These are phyloP conservation scores for Muscicapa striata DNA, from an alignment of 2,797 vertebrate species.

Conservation along the genomic window DNA sequence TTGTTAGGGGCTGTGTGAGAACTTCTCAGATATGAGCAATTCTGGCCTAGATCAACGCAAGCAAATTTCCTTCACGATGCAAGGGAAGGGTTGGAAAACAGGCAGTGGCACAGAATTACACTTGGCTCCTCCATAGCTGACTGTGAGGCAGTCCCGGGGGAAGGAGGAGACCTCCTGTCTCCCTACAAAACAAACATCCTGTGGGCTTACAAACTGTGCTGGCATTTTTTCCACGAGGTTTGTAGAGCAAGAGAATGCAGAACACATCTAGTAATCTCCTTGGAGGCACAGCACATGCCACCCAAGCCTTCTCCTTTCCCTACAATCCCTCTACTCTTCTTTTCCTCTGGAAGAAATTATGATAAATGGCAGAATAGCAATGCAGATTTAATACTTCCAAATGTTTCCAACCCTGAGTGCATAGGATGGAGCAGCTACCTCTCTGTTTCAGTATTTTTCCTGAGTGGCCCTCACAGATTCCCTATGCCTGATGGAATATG, in stretches of 20 bases:
- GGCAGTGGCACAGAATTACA: not conserved
- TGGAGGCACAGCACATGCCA: not conserved
- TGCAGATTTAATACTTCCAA: not conserved
- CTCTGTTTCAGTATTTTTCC: not conserved
- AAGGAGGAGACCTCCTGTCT: slow-evolving; percentile 22
- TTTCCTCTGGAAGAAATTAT: not conserved
- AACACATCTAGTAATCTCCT: not conserved
- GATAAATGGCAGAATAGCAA: not conserved
- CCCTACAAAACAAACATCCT: slow-evolving; percentile 61
- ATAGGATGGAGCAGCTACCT: not conserved
- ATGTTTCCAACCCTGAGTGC: not conserved
- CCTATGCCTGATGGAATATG: slow-evolving; percentile 13
- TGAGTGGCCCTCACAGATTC: not conserved
- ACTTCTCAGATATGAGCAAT: not conserved
- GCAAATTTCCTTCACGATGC: not conserved
- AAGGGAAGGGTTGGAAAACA: not conserved
- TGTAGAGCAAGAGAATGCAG: not conserved
- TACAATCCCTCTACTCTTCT: not conserved
- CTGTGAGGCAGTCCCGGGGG: not conserved
- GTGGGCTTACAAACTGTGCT: slow-evolving; percentile 5
- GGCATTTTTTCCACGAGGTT: not conserved
- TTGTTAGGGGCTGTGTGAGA: not conserved
- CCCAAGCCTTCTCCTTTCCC: not conserved
- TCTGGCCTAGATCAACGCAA: slow-evolving; percentile 2
- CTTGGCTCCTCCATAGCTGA: not conserved